Evolutionary conservation across 2,113 vertebrate genomes (phyloP), one percentile per base, ranked within the genome.

Genomic region (Leptosomus discolor): DNA sequence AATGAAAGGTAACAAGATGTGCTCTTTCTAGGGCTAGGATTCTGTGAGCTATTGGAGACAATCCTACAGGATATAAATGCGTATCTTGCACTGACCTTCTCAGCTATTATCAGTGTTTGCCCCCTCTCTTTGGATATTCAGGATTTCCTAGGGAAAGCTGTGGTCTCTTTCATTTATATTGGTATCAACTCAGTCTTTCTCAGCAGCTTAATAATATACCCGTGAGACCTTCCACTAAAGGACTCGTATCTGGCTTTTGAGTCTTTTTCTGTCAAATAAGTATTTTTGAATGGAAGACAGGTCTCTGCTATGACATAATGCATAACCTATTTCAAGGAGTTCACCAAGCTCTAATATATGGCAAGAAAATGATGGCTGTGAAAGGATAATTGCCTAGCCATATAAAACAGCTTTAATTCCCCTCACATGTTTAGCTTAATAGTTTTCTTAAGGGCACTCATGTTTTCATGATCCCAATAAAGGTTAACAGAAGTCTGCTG

Each of bases 1-100:
- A 95, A 88, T 61, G 75, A 90, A 94, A 83, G 76, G 78, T 92
- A 94, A 50, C 16, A 83, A 77, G 63, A 57, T 88, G 61, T 83
- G 1, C 69, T 79, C 48, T 92, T 85, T 76, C 39, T 60, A 53
- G 39, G 57, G 39, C 57, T 88, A 57, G 53, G 16, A 48, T 71
- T 92, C 56, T 88, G 51, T 36, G 21, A 76, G 53, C 18, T 83
- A 78, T 13, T 26, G 73, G 45, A 85, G n/a, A n/a, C 12, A 48
- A 53, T 76, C 41, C 67, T 60, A 48, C 18, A 53, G 43, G 57
- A 79, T 79, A 87, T 36, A 82, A 74, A 56, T 51, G 73, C 10
- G 6, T 39, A 21, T 37, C 64, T 70, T 89, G 27, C 63, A 45
- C 39, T 75, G 78, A 87, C 60, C 37, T 46, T 90, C 61, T 87